Conservation (phyloP, 2,797 vertebrate genomes). For the Merluccius polli region DNA sequence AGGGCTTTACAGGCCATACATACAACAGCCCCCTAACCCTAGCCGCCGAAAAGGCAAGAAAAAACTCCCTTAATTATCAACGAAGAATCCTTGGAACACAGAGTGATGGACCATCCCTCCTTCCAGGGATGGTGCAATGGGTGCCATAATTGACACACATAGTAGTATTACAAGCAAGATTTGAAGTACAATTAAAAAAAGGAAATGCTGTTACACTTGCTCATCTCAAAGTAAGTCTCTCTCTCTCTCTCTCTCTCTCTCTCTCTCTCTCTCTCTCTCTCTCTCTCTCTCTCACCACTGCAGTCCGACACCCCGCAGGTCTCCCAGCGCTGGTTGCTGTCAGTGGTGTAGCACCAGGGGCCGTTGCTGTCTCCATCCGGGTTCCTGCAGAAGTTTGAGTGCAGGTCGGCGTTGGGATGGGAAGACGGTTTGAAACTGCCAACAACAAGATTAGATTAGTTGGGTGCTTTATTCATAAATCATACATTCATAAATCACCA, state of each 20-base stretch:
- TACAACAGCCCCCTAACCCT: too few relatives aligned
- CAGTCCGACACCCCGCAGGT: slow-evolving; percentile 82
- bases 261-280: not conserved
- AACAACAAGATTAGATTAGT: not conserved
- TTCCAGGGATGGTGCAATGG: too few relatives aligned
- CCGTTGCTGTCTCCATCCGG: slow-evolving; percentile 78
- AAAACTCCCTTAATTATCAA: too few relatives aligned
- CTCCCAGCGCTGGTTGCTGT: slow-evolving; percentile 76
- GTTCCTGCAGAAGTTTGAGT: slow-evolving; percentile 91
- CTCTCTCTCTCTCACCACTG: slow-evolving; percentile 69
- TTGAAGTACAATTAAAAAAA: too few relatives aligned
- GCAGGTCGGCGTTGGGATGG: slow-evolving; percentile 73
- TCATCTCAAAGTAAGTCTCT: too few relatives aligned
- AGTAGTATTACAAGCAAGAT: too few relatives aligned
- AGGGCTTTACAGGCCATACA: too few relatives aligned
- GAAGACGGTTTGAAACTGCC: slow-evolving; percentile 72
- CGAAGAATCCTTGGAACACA: too few relatives aligned
- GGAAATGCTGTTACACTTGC: too few relatives aligned
- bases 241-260: not conserved
- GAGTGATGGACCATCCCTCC: too few relatives aligned
- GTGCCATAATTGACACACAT: too few relatives aligned
- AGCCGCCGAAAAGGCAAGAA: too few relatives aligned
- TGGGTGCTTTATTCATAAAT: not conserved
- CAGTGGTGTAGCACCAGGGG: slow-evolving; percentile 93
- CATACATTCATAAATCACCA: not conserved